Evolutionary conservation across 2,888 invertebrate species (phyloP), one percentile per base, ranked within the genome.

Genomic region (Cephus sareptanus): DNA sequence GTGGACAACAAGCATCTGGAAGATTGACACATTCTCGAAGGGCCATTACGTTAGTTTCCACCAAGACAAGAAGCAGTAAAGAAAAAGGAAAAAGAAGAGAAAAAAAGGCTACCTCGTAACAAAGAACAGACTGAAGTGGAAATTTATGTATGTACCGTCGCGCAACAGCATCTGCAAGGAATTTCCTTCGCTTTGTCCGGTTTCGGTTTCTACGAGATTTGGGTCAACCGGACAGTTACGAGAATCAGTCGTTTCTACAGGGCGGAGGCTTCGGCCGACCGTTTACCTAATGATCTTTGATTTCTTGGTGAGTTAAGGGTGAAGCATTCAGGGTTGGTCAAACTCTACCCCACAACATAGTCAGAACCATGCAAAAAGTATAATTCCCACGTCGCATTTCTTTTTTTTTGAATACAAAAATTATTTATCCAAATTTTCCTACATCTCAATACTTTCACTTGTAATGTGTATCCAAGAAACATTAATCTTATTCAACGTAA

Each of bases 141-240:
- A 88, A 88, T 88, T 87, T 88, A 88, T 88, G 86, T 40, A 40
- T 79, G 84, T 84, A 74, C 79, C 80, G 74, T 82, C 82, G 84
- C 82, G 86, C 83, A 85, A 84, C 85, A 81, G 81, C 88, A 89
- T 89, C 89, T 88, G 89, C 86, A 85, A 83, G 81, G 82, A 85
- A 85, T 86, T 87, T 75, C 81, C 80, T 82, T 74, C 84, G 84
- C 83, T 80, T 85, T 81, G 80, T 81, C 85, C 82, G 84, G 85
- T 85, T 84, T 83, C 83, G 81, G 83, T 82, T 84, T 84, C 81
- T 80, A 80, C 73, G 83, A 85, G 85, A 87, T 87, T 85, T 86
- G 82, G 87, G 85, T 87, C 87, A 87, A 86, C 83, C 83, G 84
- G 86, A 86, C 85, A 85, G 87, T 83, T 84, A 83, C 83, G 79